Evolutionary conservation across 2,888 invertebrate species (phyloP).

Genomic region (Dasypogon diadema): DNA sequence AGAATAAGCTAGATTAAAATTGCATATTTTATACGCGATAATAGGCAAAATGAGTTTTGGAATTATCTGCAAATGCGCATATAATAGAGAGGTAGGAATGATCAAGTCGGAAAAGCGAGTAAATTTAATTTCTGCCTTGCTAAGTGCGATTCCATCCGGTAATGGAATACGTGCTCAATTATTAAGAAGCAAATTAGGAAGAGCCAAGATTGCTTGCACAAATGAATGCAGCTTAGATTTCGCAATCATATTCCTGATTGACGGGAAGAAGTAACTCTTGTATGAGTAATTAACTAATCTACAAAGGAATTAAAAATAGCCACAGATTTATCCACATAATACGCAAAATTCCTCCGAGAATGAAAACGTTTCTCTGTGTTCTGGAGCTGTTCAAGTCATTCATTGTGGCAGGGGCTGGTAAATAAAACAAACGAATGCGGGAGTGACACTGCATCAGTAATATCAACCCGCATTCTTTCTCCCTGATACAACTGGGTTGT

Average conservation of each 20-base stretch:
- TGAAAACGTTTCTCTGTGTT: too few relatives aligned
- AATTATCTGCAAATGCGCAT: too few relatives aligned
- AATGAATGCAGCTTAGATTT: too few relatives aligned
- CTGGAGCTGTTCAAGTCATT: neutral
- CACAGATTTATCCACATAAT: neutral
- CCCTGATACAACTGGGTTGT: conserved; percentile 2
- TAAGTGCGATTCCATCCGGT: neutral
- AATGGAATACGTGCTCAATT: conserved; percentile 3
- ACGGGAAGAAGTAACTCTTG: neutral
- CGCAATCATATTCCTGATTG: neutral
- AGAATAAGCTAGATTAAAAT: too few relatives aligned
- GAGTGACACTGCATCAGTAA: neutral
- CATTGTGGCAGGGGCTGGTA: neutral
- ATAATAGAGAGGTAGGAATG: too few relatives aligned
- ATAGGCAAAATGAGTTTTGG: too few relatives aligned
- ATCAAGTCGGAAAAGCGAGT: too few relatives aligned
- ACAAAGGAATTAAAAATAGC: neutral
- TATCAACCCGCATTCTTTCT: conserved; percentile 4
- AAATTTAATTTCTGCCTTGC: too few relatives aligned
- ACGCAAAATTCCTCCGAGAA: too few relatives aligned
- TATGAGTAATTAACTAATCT: neutral
- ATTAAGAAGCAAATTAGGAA: neutral
- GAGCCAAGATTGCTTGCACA: neutral
- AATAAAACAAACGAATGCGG: neutral
- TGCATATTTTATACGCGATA: too few relatives aligned